These are phyloP conservation scores for Pristis pectinata DNA, from an alignment of 2,797 vertebrate species.

Conservation along the genomic window DNA sequence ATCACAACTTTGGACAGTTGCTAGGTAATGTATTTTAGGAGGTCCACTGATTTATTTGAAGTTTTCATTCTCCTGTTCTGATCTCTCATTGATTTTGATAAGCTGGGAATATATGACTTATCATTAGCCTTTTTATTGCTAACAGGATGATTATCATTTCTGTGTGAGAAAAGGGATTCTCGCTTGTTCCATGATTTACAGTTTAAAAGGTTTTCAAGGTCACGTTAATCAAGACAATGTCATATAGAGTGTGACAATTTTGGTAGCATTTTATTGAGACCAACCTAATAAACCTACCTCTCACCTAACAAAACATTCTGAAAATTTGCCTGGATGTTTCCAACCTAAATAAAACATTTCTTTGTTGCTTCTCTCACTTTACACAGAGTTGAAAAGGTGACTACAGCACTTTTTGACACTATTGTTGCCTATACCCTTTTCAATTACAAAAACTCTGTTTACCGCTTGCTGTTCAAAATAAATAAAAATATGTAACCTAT, in stretches of 20 bases:
- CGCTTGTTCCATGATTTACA: slow-evolving; percentile 5
- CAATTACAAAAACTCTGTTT: not conserved
- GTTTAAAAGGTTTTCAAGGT: slow-evolving; percentile 35
- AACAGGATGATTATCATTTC: slow-evolving; percentile 25
- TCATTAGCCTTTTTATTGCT: slow-evolving; percentile 13
- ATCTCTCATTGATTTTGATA: slow-evolving; percentile 10
- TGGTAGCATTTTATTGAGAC: slow-evolving; percentile 7
- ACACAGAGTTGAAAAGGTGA: not conserved
- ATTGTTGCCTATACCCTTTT: not conserved
- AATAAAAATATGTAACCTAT: not conserved
- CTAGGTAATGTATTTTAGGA: not conserved
- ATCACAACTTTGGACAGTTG: slow-evolving; percentile 1
- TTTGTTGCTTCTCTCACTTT: not conserved
- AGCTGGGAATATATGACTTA: not conserved
- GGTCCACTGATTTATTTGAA: slow-evolving; percentile 19
- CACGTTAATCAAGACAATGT: slow-evolving; percentile 35
- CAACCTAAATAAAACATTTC: not conserved
- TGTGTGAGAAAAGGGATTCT: slow-evolving; percentile 9
- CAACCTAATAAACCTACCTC: not conserved
- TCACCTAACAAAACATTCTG: not conserved
- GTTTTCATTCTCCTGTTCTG: not conserved
- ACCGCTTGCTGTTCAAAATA: not conserved
- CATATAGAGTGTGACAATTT: slow-evolving; percentile 7
- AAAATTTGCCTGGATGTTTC: not conserved
- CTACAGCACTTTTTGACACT: not conserved